Base-by-base conservation (phyloP, 2,113 vertebrate species). In the Caloenas nicobarica region DNA sequence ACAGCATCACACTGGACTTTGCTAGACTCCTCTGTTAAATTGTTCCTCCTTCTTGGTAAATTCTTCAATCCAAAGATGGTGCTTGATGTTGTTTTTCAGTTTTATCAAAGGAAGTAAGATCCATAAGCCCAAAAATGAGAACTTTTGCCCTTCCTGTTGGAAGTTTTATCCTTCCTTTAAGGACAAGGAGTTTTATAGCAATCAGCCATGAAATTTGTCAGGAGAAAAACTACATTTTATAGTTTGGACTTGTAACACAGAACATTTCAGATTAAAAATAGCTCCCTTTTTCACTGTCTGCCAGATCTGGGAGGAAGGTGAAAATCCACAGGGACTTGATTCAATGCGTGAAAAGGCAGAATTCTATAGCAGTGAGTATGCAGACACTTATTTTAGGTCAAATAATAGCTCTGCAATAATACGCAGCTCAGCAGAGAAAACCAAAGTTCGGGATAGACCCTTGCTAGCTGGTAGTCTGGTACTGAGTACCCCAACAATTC, bases 191-290 rank as follows among this genome's bases (percentile, higher is more conserved):
- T 28, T 88, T 94, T 81, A 74, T 15, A 93, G 64, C 61, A 95
- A 92, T 71, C 64, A 86, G 68, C 68, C 76, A 50, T 74, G 36
- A 92, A 95, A 81, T 33, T 57, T 81, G 76, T 51, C 64, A 81
- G 44, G 53, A 94, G 65, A 58, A 91, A 92, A 95, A 76, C 61
- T 79, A 86, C 44, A 68, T 94, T 94, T 92, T 91, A 23, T 90
- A 81, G 77, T 79, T 73, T 78, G 40, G 64, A 84, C 61, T 96
- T 36, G 44, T 95, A 96, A 88, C 54, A 93, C 50, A 74, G 90
- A 94, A 87, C 77, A 91, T 86, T 93, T 93, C 80, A 86, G 88
- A 79, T 71, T 94, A 93, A 97, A 96, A 96, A 97, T 96, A 96
- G 83, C 83, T 96, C 31, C 22, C 5, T 81, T 91, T 93, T 96